phyloP scores from a whole-genome alignment of 2,797 vertebrate species.

The Danio tinwini region DNA sequence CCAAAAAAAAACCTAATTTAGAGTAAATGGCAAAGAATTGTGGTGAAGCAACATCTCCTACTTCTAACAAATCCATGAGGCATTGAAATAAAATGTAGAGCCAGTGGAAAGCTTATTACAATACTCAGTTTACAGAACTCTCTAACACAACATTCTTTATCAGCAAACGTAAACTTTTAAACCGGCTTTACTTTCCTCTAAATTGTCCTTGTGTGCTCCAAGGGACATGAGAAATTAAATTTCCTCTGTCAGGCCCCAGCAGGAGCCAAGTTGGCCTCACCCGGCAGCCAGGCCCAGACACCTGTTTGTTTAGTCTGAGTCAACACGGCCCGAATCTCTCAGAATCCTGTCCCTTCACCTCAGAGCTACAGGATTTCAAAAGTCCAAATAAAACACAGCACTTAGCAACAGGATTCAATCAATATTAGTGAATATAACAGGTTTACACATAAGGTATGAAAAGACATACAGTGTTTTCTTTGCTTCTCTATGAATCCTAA shows the following conservation, averaged over 20 bases:
- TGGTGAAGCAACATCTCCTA: neutral
- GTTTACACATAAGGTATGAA: neutral
- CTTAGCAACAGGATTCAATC: conserved; percentile 9
- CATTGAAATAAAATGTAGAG: neutral
- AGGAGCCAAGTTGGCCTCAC: conserved; percentile 28
- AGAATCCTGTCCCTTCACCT: conserved; percentile 30
- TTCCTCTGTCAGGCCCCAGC: conserved; percentile 6
- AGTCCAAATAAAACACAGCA: neutral
- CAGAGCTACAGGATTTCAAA: conserved; percentile 5
- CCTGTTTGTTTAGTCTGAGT: conserved; percentile 47
- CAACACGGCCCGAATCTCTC: conserved; percentile 9
- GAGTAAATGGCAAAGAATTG: neutral
- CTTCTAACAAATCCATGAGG: neutral
- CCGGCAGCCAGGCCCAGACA: conserved; percentile 36
- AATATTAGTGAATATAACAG: conserved; percentile 12
- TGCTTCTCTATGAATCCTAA: neutral
- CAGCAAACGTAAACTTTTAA: conserved; percentile 12
- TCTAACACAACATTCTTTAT: neutral
- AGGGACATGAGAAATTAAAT: conserved; percentile 27
- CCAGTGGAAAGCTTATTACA: neutral
- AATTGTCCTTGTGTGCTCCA: neutral
- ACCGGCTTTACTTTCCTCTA: neutral
- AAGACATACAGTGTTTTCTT: neutral
- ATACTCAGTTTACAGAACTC: neutral
- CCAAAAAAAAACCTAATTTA: neutral